Evolutionary conservation across 2,113 vertebrate species (phyloP).

Genomic region (Silurus glanis): DNA sequence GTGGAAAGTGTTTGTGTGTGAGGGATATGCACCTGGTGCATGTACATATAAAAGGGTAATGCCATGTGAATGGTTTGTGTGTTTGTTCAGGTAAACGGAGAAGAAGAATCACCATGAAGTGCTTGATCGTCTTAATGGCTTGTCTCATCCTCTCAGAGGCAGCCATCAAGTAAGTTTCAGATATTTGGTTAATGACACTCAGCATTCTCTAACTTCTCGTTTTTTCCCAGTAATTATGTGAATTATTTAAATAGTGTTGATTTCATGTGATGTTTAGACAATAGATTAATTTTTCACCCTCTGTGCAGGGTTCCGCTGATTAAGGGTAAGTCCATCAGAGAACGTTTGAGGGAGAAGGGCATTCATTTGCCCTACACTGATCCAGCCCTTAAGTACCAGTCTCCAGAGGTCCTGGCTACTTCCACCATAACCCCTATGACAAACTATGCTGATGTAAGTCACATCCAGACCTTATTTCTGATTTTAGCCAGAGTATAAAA

Average conservation of each 20-base stretch:
- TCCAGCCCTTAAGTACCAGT: slow-evolving; percentile 63
- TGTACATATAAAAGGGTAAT: not conserved
- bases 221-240: too few relatives aligned
- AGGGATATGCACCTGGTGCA: not conserved
- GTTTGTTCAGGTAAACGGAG: slow-evolving; percentile 33
- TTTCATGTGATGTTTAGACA: not conserved
- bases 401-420: slow-evolving; percentile 33
- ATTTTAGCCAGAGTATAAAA: not conserved
- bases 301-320: slow-evolving; percentile 70
- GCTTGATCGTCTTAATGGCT: slow-evolving; percentile 56
- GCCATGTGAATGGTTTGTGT: not conserved
- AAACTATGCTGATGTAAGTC: slow-evolving; percentile 77
- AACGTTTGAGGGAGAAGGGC: slow-evolving; percentile 73
- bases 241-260: not conserved
- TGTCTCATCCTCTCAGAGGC: slow-evolving; percentile 58
- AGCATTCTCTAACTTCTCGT: too few relatives aligned
- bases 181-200: not conserved
- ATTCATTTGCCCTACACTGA: slow-evolving; percentile 60
- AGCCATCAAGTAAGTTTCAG: slow-evolving; percentile 48
- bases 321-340: slow-evolving; percentile 70
- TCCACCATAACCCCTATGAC: slow-evolving; percentile 68
- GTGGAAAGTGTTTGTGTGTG: not conserved
- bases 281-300: not conserved
- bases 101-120: slow-evolving; percentile 60
- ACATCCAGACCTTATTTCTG: not conserved